phyloP scores from a whole-genome alignment of 2,888 invertebrate genomes.

The Harpagoxenus sublaevis region DNA sequence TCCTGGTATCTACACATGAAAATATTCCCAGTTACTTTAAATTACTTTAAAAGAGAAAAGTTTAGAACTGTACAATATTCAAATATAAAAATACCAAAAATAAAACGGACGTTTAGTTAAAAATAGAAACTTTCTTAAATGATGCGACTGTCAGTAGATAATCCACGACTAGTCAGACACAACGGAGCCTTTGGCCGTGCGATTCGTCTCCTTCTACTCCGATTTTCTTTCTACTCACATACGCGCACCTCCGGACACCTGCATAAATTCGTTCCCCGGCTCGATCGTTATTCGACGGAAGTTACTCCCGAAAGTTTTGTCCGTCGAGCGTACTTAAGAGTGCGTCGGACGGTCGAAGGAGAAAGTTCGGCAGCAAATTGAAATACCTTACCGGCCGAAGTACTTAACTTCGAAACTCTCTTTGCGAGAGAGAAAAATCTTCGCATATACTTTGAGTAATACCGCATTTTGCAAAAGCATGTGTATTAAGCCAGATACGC shows the following conservation, averaged over 20 bases:
- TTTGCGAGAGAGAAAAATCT: not conserved
- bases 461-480: not conserved
- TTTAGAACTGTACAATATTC: not conserved
- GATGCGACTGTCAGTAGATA: not conserved
- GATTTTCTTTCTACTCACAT: constrained; percentile 65
- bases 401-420: constrained; percentile 25
- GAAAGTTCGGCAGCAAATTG: constrained; percentile 44
- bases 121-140: not conserved
- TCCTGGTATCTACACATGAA: not conserved
- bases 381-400: constrained; percentile 47
- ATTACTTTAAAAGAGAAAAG: not conserved
- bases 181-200: constrained; percentile 41
- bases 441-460: not conserved
- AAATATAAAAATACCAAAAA: not conserved
- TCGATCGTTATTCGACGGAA: constrained; percentile 68
- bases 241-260: constrained; percentile 56
- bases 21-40: not conserved
- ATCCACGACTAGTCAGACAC: not conserved
- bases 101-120: not conserved
- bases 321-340: constrained; percentile 42
- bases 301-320: constrained; percentile 60
- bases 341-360: constrained; percentile 21
- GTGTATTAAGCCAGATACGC: not conserved
- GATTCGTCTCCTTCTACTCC: constrained; percentile 51
- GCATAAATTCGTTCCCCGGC: constrained; percentile 63